Conservation (phyloP, 2,888 invertebrate species). For the Keiferia lycopersicella region DNA sequence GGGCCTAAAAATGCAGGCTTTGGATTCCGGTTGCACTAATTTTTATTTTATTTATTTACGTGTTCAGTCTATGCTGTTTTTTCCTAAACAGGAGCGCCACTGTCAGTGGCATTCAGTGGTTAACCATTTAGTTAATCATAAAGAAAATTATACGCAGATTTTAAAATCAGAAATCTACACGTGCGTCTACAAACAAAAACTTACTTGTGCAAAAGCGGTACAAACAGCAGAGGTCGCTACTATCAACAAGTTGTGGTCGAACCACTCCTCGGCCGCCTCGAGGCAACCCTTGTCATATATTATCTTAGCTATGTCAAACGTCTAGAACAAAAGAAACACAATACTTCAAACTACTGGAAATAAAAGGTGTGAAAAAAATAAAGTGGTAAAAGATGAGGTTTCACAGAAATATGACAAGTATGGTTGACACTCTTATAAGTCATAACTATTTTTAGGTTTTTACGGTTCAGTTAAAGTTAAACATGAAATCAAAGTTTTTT, state of each 20-base stretch:
- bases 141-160: neutral
- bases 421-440: too few relatives aligned
- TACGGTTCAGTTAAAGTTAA: too few relatives aligned
- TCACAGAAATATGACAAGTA: neutral
- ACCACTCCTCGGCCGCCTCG: conserved; percentile 96
- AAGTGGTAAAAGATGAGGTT: neutral
- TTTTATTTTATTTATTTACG: too few relatives aligned
- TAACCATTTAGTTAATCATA: too few relatives aligned
- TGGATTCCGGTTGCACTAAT: too few relatives aligned
- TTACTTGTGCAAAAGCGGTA: conserved; percentile 96
- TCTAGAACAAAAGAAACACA: conserved; percentile 82
- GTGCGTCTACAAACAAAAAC: conserved; percentile 67
- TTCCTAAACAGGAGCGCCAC: too few relatives aligned
- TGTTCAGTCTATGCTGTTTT: too few relatives aligned
- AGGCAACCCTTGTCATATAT: conserved; percentile 97
- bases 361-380: neutral
- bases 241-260: conserved; percentile 95
- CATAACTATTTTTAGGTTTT: too few relatives aligned
- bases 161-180: conserved; percentile 5
- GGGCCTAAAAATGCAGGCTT: too few relatives aligned
- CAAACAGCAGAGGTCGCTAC: conserved; percentile 94
- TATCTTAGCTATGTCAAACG: conserved; percentile 89
- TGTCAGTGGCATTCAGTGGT: too few relatives aligned
- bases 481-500: too few relatives aligned
- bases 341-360: conserved; percentile 41